A percentile compares a stretch with the other conserved stretches of the same genome.
Evolutionary conservation across 1,140 invertebrate species (phyloP).

Genomic region (Psilanteris sp.): DNA sequence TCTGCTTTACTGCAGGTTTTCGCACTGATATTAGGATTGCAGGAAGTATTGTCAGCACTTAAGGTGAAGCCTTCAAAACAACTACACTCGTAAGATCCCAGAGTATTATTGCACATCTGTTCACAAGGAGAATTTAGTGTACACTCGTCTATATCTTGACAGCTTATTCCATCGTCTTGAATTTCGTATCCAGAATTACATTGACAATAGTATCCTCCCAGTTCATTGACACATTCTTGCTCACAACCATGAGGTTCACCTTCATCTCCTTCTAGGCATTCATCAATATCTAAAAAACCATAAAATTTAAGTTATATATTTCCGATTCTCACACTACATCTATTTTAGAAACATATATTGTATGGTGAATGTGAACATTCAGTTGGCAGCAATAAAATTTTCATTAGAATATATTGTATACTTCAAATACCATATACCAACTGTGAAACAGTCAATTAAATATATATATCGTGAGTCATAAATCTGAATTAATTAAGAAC

Average conservation of each 20-base stretch:
- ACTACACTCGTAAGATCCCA: conserved; percentile 78
- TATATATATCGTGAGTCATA: too few species aligned
- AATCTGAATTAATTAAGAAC: too few species aligned
- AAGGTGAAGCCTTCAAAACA: conserved; percentile 75
- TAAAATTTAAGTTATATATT: too few species aligned
- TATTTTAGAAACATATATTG: too few species aligned
- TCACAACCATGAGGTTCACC: conserved; percentile 81
- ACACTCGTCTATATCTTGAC: conserved; percentile 82
- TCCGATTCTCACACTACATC: too few species aligned
- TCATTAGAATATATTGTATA: too few species aligned
- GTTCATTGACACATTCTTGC: conserved; percentile 85
- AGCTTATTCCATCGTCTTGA: conserved; percentile 75
- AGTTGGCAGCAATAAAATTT: too few species aligned
- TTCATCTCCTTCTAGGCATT: conserved; percentile 85
- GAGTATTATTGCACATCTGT: conserved; percentile 73
- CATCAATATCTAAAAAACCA: conserved; percentile 84
- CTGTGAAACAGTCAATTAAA: too few species aligned
- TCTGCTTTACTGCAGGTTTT: conserved; percentile 71
- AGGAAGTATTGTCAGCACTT: conserved; percentile 67
- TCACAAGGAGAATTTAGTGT: conserved; percentile 69
- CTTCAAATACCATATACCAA: too few species aligned
- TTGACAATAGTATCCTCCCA: conserved; percentile 86
- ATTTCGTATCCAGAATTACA: conserved; percentile 78
- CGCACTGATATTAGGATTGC: conserved; percentile 8
- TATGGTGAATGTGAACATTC: too few species aligned